Percentiles rank a stretch among this genome's conserved stretches.
Evolutionary conservation across 2,113 vertebrate species (phyloP).

Genomic region (Corythornis madagascariensis): DNA sequence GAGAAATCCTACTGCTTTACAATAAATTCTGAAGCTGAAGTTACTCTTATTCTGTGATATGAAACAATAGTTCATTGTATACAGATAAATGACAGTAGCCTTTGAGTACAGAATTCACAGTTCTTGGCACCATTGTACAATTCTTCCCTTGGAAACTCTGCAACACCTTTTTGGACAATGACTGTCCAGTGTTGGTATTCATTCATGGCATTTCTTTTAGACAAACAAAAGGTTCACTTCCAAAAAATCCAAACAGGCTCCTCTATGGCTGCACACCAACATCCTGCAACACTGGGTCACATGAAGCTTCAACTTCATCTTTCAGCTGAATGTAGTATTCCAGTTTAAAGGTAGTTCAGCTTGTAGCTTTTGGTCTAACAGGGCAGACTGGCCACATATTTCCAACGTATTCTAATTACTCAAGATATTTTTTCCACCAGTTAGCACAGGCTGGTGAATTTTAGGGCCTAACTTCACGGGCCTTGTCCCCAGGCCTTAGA

Average conservation of each 20-base stretch:
- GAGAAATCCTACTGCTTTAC: background rate
- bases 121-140: background rate
- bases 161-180: background rate
- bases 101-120: background rate
- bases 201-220: background rate
- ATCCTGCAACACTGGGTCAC: background rate
- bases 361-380: background rate
- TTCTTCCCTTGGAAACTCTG: background rate
- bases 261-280: background rate
- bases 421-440: background rate
- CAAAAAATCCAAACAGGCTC: background rate
- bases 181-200: background rate
- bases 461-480: background rate
- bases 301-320: background rate
- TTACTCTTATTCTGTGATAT: background rate
- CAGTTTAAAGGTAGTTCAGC: background rate
- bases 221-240: background rate
- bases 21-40: background rate
- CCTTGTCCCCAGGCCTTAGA: background rate
- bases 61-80: background rate
- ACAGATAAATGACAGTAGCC: background rate
- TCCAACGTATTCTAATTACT: background rate
- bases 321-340: background rate
- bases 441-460: background rate
- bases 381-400: background rate